phyloP scores from a whole-genome alignment of 2,888 invertebrate species.

The Pharmacophagus antenor region DNA sequence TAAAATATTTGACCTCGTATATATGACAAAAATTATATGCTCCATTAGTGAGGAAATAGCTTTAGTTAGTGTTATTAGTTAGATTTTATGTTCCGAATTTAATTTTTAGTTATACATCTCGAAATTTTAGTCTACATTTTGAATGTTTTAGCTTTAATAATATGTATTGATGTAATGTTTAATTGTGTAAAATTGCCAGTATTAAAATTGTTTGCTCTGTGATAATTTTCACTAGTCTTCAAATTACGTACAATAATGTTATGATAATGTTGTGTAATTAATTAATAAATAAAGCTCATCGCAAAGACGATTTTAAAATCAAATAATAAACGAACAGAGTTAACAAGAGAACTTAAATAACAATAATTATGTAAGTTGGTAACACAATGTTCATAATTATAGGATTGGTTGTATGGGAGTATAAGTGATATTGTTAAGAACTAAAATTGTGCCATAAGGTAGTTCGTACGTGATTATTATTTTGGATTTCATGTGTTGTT shows the following conservation, averaged over 20 bases:
- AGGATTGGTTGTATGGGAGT: slow-evolving; percentile 38
- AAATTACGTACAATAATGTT: background rate
- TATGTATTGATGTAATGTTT: background rate
- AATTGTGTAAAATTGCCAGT: slow-evolving; percentile 10
- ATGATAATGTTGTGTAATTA: slow-evolving; percentile 14
- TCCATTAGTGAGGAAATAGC: too few relatives aligned
- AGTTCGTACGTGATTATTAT: background rate
- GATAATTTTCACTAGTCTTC: slow-evolving; percentile 34
- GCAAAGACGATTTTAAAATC: slow-evolving; percentile 9
- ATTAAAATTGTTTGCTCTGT: slow-evolving; percentile 34
- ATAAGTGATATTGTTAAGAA: slow-evolving; percentile 32
- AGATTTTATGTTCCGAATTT: background rate
- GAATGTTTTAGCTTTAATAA: background rate
- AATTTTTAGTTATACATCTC: background rate
- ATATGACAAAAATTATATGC: too few relatives aligned
- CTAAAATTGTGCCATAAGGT: background rate
- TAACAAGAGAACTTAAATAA: slow-evolving; percentile 29
- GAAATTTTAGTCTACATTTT: background rate
- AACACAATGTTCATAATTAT: slow-evolving; percentile 30
- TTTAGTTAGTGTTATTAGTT: too few relatives aligned
- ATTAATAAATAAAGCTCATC: background rate
- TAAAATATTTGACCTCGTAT: too few relatives aligned
- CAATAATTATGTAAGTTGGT: slow-evolving; percentile 27
- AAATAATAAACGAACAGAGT: slow-evolving; percentile 8
- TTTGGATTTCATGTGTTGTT: background rate